Base-by-base conservation (phyloP, 1,140 invertebrate genomes). In the Pteromalus puparum region DNA sequence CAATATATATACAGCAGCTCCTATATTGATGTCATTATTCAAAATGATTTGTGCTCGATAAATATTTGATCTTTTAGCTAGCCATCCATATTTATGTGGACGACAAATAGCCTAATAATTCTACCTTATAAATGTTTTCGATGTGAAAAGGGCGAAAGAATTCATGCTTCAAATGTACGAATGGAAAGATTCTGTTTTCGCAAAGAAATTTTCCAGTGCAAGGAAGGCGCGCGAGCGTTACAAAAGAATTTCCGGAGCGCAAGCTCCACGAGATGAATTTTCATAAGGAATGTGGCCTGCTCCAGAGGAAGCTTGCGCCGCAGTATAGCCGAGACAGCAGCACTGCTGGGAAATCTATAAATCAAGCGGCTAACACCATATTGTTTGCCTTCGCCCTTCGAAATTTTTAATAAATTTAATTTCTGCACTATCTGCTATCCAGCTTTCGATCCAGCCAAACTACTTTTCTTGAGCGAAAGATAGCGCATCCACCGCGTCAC, bases 401-500 rank as follows among this genome's bases (percentile, higher is more conserved):
- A 61, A 24, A 77, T 53, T 26, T 61, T 46, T 26, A 26, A 79
- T 79, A 79, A 79, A 79, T 79, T 79, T 79, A 79, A 79, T 79
- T 79, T 67, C 77, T 79, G 2, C 46, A 53, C 53, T 5, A 34
- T 61, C 61, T 18, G 15, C 48, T 18, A 53, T 53, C 48, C 86
- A 85, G 76, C 81, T 30, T 18, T 1, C 48, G 3, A 53, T 53
- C 48, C 86, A 85, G 76, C 81, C 83, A 82, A 87, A 88, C 86
- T 87, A 87, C 74, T 87, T 85, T 82, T 85, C 82, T 77, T 87
- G 74, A 80, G 85, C 81, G 87, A 84, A 84, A 34, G 30, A 34
- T 34, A 34, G 6, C 30, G 30, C 3, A 34, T 34, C 6, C 6
- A 34, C 30, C 6, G 30, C 6, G 30, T 34, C 30, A 34, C 30